These are phyloP conservation scores for Tupiocoris notatus DNA, from an alignment of 2,888 invertebrate species.

Conservation along the genomic window DNA sequence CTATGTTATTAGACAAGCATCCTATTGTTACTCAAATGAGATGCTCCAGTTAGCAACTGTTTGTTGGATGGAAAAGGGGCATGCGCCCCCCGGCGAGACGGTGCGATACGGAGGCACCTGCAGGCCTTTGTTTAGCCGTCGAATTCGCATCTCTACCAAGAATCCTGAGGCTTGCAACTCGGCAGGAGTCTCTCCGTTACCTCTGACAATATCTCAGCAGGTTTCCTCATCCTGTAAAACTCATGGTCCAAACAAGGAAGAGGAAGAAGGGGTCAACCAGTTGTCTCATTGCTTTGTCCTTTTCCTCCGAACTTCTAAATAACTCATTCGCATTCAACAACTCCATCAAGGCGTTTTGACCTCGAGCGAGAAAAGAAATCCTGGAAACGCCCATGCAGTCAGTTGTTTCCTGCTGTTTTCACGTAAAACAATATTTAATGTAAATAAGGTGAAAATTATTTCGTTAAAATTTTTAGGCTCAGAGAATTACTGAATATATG, in stretches of 20 bases:
- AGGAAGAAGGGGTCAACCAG: too few species aligned
- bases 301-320: background rate
- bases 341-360: background rate
- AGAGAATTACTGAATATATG: too few species aligned
- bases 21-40: conserved; percentile 25
- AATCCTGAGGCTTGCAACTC: background rate
- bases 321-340: background rate
- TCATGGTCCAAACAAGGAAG: background rate
- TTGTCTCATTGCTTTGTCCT: too few species aligned
- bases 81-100: background rate
- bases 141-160: conserved; percentile 14
- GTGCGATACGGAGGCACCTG: conserved; percentile 4
- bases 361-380: background rate
- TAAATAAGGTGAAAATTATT: too few species aligned
- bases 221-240: background rate
- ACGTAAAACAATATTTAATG: too few species aligned
- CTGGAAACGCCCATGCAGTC: background rate
- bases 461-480: too few species aligned
- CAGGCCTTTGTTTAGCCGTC: background rate
- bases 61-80: background rate
- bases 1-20: too few species aligned
- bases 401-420: background rate
- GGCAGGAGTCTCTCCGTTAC: conserved; percentile 16
- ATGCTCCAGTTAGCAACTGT: conserved; percentile 33
- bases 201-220: conserved; percentile 7